Conservation (phyloP, 1,140 invertebrate species). For the Brachystomella parvula region DNA sequence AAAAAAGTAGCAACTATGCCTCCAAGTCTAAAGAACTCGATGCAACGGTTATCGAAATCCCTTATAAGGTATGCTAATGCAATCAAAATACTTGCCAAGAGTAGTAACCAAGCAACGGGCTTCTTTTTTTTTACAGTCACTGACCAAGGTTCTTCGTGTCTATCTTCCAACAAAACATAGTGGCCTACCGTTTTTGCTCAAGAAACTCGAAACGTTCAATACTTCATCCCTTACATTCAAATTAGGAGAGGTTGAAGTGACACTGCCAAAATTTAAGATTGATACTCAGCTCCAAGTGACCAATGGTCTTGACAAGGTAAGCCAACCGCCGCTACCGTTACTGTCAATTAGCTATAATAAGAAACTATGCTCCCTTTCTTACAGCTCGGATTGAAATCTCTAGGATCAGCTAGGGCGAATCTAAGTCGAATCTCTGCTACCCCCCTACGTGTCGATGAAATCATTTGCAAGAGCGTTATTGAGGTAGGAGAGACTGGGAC, state of each 20-base stretch:
- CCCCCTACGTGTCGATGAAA: conserved; percentile 5
- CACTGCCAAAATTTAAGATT: conserved; percentile 10
- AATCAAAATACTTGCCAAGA: background rate
- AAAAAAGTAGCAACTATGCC: background rate
- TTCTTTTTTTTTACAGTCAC: background rate
- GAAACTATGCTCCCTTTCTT: background rate
- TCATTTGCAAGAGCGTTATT: conserved; percentile 7
- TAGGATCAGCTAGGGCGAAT: background rate
- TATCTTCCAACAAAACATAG: background rate
- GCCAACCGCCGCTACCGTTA: background rate
- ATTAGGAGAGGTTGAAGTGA: conserved; percentile 1
- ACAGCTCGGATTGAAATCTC: conserved; percentile 1
- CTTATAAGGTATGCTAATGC: background rate
- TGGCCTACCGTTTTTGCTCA: background rate
- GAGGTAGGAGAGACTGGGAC: background rate
- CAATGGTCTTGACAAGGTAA: conserved; percentile 7
- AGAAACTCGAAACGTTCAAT: background rate
- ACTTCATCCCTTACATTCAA: background rate
- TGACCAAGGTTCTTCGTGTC: background rate
- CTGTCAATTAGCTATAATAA: background rate
- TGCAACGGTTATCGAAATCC: conserved; percentile 6
- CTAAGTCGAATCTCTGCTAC: background rate
- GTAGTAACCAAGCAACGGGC: background rate
- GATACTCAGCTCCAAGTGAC: background rate
- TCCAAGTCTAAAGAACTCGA: conserved; percentile 1